Evolutionary conservation across 2,113 vertebrate genomes (phyloP).

Genomic region (Meleagris gallopavo): DNA sequence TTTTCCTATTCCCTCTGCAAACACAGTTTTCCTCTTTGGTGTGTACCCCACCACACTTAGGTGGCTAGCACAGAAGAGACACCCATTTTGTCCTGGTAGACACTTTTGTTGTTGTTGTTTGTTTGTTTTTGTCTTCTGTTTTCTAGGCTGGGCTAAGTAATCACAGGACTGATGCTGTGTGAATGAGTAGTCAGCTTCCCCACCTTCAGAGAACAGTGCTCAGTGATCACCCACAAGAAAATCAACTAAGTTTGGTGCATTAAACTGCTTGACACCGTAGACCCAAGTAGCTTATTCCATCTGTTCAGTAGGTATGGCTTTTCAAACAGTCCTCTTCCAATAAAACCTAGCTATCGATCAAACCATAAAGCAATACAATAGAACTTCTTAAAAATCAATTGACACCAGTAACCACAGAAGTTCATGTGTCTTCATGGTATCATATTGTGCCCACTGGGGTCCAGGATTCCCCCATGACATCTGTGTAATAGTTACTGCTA

Average conservation of each 20-base stretch:
- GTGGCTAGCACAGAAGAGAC: background rate
- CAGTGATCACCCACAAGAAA: background rate
- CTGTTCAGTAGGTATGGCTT: background rate
- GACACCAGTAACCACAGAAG: background rate
- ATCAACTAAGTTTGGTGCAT: background rate
- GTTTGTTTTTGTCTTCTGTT: background rate
- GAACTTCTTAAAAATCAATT: background rate
- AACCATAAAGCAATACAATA: background rate
- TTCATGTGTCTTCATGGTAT: background rate
- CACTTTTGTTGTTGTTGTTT: background rate
- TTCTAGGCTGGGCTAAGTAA: background rate
- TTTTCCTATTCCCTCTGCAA: background rate
- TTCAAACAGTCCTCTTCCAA: background rate
- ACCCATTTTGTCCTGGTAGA: background rate
- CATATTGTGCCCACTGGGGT: background rate
- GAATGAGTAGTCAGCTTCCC: background rate
- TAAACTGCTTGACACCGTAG: background rate
- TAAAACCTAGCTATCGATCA: background rate
- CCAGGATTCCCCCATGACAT: background rate
- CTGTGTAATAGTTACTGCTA: background rate
- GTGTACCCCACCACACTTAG: background rate
- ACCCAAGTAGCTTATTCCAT: background rate
- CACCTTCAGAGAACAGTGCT: background rate
- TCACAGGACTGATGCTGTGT: background rate
- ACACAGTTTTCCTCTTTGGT: background rate